Percentiles rank a stretch among this genome's conserved stretches.
Evolutionary conservation across 2,888 invertebrate species (phyloP).

Genomic region (Cartodere bifasciata): DNA sequence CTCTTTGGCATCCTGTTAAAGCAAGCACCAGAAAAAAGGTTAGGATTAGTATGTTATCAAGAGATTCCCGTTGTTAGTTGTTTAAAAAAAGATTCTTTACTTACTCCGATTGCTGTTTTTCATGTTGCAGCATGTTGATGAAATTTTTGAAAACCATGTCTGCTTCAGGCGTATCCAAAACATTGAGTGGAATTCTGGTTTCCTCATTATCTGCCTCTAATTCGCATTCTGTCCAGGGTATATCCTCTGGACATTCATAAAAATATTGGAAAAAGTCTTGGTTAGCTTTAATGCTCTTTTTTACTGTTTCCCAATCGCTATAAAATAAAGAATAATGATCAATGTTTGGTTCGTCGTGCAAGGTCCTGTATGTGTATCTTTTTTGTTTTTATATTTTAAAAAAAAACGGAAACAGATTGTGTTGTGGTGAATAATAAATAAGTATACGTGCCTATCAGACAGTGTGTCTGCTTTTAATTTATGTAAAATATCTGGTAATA

Average conservation of each 20-base stretch:
- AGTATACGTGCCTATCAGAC: constrained; percentile 41
- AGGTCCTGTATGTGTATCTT: too few relatives aligned
- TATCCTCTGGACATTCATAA: constrained; percentile 68
- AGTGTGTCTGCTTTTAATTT: constrained; percentile 66
- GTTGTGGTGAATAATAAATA: background rate
- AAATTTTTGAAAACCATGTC: constrained; percentile 86
- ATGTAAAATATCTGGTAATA: constrained; percentile 62
- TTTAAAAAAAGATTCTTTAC: constrained; percentile 11
- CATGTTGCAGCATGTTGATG: constrained; percentile 81
- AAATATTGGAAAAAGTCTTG: constrained; percentile 91
- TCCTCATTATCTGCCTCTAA: constrained; percentile 52
- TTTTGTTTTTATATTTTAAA: constrained; percentile 2
- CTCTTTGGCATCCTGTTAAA: constrained; percentile 41
- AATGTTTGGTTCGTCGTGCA: too few relatives aligned
- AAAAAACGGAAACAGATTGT: constrained; percentile 4
- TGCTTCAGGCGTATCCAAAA: constrained; percentile 81
- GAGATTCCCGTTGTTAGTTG: constrained; percentile 6
- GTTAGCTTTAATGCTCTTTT: constrained; percentile 75
- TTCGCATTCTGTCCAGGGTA: constrained; percentile 64
- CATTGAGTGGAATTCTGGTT: constrained; percentile 80
- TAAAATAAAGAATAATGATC: too few relatives aligned
- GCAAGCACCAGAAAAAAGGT: constrained; percentile 12
- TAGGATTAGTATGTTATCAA: background rate
- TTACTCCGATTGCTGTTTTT: constrained; percentile 83
- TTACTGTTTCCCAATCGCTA: constrained; percentile 82